phyloP scores from a whole-genome alignment of 2,888 invertebrate genomes.

The Cerceris rybyensis region DNA sequence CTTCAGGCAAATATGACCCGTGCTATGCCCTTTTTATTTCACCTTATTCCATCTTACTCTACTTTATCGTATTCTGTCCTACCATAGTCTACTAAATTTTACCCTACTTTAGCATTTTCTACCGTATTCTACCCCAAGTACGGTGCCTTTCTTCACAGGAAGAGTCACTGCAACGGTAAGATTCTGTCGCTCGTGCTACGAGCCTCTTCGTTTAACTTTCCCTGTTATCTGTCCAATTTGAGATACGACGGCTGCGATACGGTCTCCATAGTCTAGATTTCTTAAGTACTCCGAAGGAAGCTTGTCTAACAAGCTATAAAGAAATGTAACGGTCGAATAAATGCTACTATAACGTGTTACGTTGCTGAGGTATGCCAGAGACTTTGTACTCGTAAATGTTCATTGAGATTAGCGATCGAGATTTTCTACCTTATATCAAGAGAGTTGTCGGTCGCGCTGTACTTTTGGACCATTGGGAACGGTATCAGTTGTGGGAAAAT shows the following conservation, averaged over 20 bases:
- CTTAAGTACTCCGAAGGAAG: constrained; percentile 32
- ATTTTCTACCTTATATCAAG: constrained; percentile 36
- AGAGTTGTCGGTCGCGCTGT: constrained; percentile 8
- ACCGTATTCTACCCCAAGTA: not conserved
- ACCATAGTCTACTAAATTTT: too few relatives aligned
- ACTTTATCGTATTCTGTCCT: not conserved
- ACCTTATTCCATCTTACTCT: not conserved
- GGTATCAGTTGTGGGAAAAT: constrained; percentile 1
- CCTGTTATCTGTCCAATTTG: constrained; percentile 12
- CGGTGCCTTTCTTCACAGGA: not conserved
- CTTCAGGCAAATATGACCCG: not conserved
- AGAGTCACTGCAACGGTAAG: not conserved
- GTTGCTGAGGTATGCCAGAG: constrained; percentile 21
- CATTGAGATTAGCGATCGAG: constrained; percentile 39
- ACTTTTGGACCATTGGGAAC: not conserved
- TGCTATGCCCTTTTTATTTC: not conserved
- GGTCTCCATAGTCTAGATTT: constrained; percentile 41
- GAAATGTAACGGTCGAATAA: constrained; percentile 47
- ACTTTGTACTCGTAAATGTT: constrained; percentile 48
- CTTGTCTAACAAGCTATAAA: constrained; percentile 47
- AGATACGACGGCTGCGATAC: constrained; percentile 31
- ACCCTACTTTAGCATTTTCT: too few relatives aligned
- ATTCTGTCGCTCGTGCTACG: not conserved
- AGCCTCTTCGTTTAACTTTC: constrained; percentile 2
- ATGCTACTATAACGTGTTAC: constrained; percentile 46